Evolutionary conservation across 2,113 vertebrate genomes (phyloP).

Genomic region (Carassius carassius): DNA sequence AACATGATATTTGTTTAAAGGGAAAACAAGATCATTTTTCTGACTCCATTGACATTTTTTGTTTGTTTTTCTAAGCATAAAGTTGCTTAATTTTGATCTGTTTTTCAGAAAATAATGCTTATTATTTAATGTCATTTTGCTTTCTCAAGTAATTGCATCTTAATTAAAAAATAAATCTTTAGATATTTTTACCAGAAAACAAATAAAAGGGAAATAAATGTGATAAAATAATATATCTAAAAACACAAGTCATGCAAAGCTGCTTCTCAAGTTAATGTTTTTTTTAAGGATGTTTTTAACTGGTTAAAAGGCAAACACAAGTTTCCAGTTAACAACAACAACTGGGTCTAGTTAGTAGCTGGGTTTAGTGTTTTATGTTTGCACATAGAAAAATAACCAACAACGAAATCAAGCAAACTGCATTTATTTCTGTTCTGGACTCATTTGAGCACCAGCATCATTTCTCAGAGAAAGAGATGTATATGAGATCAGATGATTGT

Average conservation of each 20-base stretch:
- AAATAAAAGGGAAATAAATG: too few species aligned
- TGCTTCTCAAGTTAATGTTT: not conserved
- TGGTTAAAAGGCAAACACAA: too few species aligned
- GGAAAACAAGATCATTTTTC: too few species aligned
- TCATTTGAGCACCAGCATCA: too few species aligned
- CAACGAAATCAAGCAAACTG: too few species aligned
- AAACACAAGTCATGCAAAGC: not conserved
- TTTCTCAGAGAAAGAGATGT: not conserved
- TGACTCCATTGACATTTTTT: not conserved
- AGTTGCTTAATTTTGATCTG: not conserved
- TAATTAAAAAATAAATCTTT: not conserved
- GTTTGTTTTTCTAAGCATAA: not conserved
- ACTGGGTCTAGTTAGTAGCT: not conserved
- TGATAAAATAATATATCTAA: too few species aligned
- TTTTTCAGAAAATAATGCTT: not conserved
- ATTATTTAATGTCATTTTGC: not conserved
- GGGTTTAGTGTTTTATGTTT: not conserved
- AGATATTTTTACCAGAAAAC: not conserved
- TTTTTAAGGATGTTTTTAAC: not conserved
- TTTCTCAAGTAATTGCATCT: not conserved
- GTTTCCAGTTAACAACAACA: not conserved
- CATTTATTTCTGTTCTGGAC: too few species aligned
- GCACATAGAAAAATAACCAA: not conserved
- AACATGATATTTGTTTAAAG: too few species aligned
- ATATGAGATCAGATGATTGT: constrained; percentile 24